phyloP scores from a whole-genome alignment of 2,113 vertebrate genomes.

The Pterocles gutturalis region DNA sequence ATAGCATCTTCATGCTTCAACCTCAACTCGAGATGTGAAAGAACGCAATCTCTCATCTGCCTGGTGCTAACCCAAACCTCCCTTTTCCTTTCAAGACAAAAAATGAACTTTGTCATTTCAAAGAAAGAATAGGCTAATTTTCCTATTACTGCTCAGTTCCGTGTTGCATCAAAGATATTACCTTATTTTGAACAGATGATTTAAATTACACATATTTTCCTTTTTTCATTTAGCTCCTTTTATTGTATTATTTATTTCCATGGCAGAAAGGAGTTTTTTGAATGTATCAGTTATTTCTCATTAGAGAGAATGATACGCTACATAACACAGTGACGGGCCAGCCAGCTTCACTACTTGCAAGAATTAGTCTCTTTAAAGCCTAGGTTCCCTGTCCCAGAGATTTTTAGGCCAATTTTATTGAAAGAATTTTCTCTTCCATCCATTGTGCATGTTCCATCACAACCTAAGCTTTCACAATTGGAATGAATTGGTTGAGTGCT shows the following conservation, averaged over 20 bases:
- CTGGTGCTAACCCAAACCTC: neutral
- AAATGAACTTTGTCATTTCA: neutral
- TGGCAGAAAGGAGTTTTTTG: neutral
- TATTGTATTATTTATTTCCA: slow-evolving; percentile 41
- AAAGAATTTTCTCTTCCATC: neutral
- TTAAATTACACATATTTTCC: neutral
- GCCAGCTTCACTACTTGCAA: neutral
- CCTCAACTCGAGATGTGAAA: neutral
- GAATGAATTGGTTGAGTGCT: neutral
- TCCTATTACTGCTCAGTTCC: neutral
- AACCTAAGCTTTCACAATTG: neutral
- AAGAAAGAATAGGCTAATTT: neutral
- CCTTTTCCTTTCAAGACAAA: neutral
- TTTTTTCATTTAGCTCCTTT: neutral
- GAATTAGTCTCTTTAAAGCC: neutral
- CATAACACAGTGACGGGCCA: neutral
- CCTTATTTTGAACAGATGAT: neutral
- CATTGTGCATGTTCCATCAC: neutral
- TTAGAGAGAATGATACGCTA: neutral
- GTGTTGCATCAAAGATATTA: neutral
- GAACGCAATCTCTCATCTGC: rapidly evolving
- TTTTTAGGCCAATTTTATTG: neutral
- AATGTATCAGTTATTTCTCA: neutral
- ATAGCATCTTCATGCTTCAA: neutral
- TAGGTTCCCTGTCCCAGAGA: neutral